phyloP scores from a whole-genome alignment of 1,140 invertebrate genomes.

The Drosophila varians region DNA sequence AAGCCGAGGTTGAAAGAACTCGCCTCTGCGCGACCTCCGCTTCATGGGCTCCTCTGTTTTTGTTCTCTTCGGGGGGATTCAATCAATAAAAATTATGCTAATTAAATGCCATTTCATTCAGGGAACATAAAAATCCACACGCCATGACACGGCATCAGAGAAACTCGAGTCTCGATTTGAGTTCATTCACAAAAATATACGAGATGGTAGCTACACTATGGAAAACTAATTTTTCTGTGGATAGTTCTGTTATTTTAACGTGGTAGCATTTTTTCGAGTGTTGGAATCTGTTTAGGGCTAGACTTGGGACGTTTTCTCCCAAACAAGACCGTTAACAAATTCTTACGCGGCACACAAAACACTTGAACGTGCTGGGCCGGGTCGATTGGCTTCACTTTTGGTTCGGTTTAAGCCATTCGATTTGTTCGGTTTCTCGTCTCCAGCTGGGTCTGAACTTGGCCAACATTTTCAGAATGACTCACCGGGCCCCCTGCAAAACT shows the following conservation, averaged over 20 bases:
- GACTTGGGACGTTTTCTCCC: slow-evolving; percentile 27
- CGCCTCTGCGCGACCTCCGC: slow-evolving; percentile 50
- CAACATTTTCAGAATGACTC: slow-evolving; percentile 61
- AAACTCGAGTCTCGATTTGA: slow-evolving; percentile 59
- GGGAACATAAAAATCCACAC: slow-evolving; percentile 80
- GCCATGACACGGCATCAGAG: slow-evolving; percentile 63
- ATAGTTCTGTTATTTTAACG: neutral
- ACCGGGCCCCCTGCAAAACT: slow-evolving; percentile 18
- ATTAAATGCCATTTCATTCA: slow-evolving; percentile 81
- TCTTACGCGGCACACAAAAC: slow-evolving; percentile 67
- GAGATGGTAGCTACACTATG: neutral
- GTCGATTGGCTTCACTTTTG: slow-evolving; percentile 7
- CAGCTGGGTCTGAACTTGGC: slow-evolving; percentile 77
- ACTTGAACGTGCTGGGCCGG: slow-evolving; percentile 13
- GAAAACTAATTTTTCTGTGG: neutral
- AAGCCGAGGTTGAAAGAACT: slow-evolving; percentile 73
- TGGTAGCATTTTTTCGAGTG: slow-evolving; percentile 8
- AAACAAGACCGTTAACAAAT: slow-evolving; percentile 78
- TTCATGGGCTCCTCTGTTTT: slow-evolving; percentile 14
- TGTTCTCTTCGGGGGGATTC: slow-evolving; percentile 45
- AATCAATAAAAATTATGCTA: slow-evolving; percentile 81
- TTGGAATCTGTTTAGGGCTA: slow-evolving; percentile 14
- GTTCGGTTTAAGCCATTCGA: slow-evolving; percentile 10
- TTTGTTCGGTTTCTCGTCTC: slow-evolving; percentile 33
- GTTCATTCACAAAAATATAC: slow-evolving; percentile 80